phyloP scores from a whole-genome alignment of 2,888 invertebrate species.

The Lasius fuliginosus region DNA sequence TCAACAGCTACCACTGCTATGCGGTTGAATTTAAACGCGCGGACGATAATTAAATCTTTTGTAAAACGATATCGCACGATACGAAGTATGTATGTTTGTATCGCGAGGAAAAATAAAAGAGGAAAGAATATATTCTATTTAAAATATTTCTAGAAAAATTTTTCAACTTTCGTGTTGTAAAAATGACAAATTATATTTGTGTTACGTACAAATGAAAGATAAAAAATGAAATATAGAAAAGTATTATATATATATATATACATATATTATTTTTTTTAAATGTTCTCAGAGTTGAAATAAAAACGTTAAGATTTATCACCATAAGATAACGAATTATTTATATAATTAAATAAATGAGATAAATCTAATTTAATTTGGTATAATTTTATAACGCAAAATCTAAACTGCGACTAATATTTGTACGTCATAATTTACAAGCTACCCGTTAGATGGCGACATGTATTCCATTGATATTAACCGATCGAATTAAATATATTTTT shows the following conservation, averaged over 20 bases:
- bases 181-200: not conserved
- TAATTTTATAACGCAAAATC: not conserved
- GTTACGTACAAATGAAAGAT: not conserved
- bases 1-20: conserved; percentile 15
- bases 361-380: not conserved
- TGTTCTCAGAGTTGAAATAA: not conserved
- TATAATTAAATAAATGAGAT: not conserved
- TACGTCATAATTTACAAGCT: conserved; percentile 8
- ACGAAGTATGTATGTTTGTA: not conserved
- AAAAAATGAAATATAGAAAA: not conserved
- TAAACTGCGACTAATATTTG: not conserved
- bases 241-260: not conserved
- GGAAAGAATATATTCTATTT: not conserved
- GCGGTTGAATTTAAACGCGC: conserved; percentile 27
- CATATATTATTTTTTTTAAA: not conserved
- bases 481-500: not conserved
- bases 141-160: not conserved
- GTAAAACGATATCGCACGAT: conserved; percentile 14
- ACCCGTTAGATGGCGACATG: conserved; percentile 41
- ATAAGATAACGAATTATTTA: not conserved
- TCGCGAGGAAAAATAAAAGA: not conserved
- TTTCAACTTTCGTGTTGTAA: not conserved
- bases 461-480: not conserved
- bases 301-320: not conserved
- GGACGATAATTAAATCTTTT: conserved; percentile 23